phyloP scores from a whole-genome alignment of 2,888 invertebrate species.

The Drosophila vallismaia region DNA sequence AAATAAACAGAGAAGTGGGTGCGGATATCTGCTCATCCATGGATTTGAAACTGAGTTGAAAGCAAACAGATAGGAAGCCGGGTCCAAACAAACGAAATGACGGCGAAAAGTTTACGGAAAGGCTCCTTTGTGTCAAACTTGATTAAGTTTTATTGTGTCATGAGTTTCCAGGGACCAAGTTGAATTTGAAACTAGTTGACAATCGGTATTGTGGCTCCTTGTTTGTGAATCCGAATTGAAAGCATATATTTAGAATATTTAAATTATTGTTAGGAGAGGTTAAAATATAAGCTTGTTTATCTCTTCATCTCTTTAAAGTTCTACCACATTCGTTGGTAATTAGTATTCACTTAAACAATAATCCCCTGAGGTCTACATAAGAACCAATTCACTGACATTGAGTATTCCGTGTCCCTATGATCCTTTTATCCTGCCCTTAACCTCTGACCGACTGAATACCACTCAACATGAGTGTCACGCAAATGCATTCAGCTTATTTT shows the following conservation, averaged over 20 bases:
- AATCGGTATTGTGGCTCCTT: conserved; percentile 24
- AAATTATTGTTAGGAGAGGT: background rate
- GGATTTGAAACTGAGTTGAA: conserved; percentile 36
- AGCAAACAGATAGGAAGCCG: conserved; percentile 1
- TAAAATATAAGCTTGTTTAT: background rate
- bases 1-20: conserved; percentile 56
- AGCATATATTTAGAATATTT: background rate
- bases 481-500: conserved; percentile 63
- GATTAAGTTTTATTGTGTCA: conserved; percentile 35
- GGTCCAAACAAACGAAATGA: conserved; percentile 18
- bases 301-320: background rate
- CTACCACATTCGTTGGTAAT: background rate
- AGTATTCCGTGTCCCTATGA: background rate
- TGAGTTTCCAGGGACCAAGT: conserved; percentile 4
- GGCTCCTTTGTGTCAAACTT: conserved; percentile 37
- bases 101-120: conserved; percentile 17
- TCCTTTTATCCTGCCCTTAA: background rate
- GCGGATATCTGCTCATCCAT: conserved; percentile 26
- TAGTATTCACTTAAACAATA: conserved; percentile 5
- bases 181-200: conserved; percentile 28
- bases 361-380: conserved; percentile 2
- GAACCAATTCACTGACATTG: background rate
- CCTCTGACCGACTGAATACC: conserved; percentile 18
- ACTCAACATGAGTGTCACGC: conserved; percentile 62
- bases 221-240: conserved; percentile 18